Evolutionary conservation across 30 jellyfish, hydroid and myxozoan genomes (phyloP).

Genomic region (Aurelia coerulea): DNA sequence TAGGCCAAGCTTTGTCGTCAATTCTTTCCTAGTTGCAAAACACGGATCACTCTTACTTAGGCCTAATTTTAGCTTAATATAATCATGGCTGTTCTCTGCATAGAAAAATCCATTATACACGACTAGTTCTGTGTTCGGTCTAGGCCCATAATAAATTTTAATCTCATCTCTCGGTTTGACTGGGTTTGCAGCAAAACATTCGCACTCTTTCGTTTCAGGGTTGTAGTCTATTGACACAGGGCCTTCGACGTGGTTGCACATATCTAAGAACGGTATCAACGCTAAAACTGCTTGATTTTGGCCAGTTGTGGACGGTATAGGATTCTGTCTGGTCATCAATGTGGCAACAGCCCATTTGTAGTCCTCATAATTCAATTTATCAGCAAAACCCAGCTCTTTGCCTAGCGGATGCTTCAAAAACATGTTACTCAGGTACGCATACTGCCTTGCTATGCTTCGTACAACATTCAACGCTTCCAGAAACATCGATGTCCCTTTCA

Average conservation of each 20-base stretch:
- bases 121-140: slow-evolving; percentile 68
- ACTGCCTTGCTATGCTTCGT: slow-evolving; percentile 71
- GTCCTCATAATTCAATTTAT: slow-evolving; percentile 44
- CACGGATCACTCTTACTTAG: slow-evolving; percentile 41
- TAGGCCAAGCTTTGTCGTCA: slow-evolving; percentile 29
- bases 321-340: slow-evolving; percentile 73
- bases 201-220: slow-evolving; percentile 28
- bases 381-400: slow-evolving; percentile 46
- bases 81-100: slow-evolving; percentile 47
- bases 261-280: slow-evolving; percentile 63
- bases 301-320: slow-evolving; percentile 43
- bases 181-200: slow-evolving; percentile 19
- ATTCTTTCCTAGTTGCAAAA: slow-evolving; percentile 1
- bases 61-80: slow-evolving; percentile 24
- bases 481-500: slow-evolving; percentile 45
- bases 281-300: slow-evolving; percentile 37
- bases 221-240: slow-evolving; percentile 54
- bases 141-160: slow-evolving; percentile 53
- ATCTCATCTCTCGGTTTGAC: slow-evolving; percentile 42
- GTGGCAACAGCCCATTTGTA: slow-evolving; percentile 80
- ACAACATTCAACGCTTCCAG: slow-evolving; percentile 51
- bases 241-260: slow-evolving; percentile 68
- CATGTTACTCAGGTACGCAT: slow-evolving; percentile 61
- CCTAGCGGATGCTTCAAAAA: slow-evolving; percentile 48
- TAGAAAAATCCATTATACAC: slow-evolving; percentile 70